Base-by-base conservation (phyloP, 2,113 vertebrate genomes). In the Dasyurus viverrinus region DNA sequence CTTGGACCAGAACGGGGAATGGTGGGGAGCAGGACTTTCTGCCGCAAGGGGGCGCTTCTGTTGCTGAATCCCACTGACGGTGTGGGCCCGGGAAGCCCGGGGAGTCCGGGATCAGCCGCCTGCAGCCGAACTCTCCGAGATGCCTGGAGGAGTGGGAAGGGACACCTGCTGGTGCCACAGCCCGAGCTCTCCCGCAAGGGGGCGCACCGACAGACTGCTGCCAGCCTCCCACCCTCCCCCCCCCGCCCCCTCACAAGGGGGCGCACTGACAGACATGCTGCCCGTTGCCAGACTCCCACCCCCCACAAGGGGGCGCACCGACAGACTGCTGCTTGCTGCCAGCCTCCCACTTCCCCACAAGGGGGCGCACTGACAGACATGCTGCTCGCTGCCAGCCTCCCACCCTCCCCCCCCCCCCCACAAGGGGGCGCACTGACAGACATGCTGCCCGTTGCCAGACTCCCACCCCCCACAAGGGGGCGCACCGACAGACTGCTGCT, bases 361-460 rank as follows among this genome's bases (percentile, higher is more conserved):
- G 97, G 93, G 96, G 97, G 96, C 55, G 94, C 94, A 52, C 93
- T 94, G 93, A 76, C 93, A 97, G 97, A 47, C 47, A n/a, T 90
- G 94, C 8, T 54, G 60, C 90, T 89, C 95, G 96, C 97, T 96
- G 96, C 95, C 95, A 91, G 94, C 97, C 97, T 97, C 97, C 97
- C 96, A 97, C 97, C 10, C 50, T 10, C 8, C 9, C 97, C 97
- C 96, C 97, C 97, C 10, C 50, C 5, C 8, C 9, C 50, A 52
- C 50, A 52, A 52, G 50, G 50, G 50, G 50, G 50, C 50, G 50
- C 50, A 52, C 50, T 10, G 50, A 52, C 50, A 52, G 50, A 52
- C 50, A 6, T 3, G 2, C 50, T 50, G 50, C 50, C 50, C 1
- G 10, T 1, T 52, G 50, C 50, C 50, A 52, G 50, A 9, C 50